Evolutionary conservation across 2,888 invertebrate genomes (phyloP), one percentile per base, ranked within the genome.

Genomic region (Phengaris alcon): DNA sequence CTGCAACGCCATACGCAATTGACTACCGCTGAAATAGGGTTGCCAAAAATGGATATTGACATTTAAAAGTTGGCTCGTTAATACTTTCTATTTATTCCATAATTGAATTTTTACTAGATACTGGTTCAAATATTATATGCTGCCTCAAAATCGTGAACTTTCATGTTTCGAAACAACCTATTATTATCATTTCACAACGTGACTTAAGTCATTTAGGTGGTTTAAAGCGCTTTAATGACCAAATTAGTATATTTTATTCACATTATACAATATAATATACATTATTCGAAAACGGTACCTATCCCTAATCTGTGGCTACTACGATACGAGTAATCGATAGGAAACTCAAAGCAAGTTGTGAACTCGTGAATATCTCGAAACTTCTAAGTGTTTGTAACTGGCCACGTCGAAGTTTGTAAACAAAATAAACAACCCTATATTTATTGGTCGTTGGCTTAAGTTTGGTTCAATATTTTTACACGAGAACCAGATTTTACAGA

Each of bases 1-100:
- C 80, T 80, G 79, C 82, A 85, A 81, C 85, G 85, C 84, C 84
- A 80, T 79, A 22, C 22, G 22, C 22, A 22, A 52, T 59, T 79
- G 77, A 77, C 52, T 64, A 22, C 44, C 15, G 46, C 44, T 55
- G 0, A 51, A 69, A 46, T 48, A 79, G 78, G 64, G 64, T 22
- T 64, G 64, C 35, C 35, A 64, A 64, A 64, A 64, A 6, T 15
- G 35, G 52, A 64, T 44, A 64, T 6, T 35, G 6, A 44, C 13
- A 64, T 64, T 64, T 44, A 64, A 64, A 64, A 64, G 12, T 64
- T 64, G 35, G 35, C 64, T 64, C 64, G 12, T 44, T 64, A 0
- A 8, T 8, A 55, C n/a, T 55, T 55, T 4, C 10, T 9, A 52
- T 52, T 12, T 35, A 35, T 64, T 64, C 35, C 35, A 6, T 35